Evolutionary conservation across 2,113 vertebrate species (phyloP).

Genomic region (Callionymus lyra): DNA sequence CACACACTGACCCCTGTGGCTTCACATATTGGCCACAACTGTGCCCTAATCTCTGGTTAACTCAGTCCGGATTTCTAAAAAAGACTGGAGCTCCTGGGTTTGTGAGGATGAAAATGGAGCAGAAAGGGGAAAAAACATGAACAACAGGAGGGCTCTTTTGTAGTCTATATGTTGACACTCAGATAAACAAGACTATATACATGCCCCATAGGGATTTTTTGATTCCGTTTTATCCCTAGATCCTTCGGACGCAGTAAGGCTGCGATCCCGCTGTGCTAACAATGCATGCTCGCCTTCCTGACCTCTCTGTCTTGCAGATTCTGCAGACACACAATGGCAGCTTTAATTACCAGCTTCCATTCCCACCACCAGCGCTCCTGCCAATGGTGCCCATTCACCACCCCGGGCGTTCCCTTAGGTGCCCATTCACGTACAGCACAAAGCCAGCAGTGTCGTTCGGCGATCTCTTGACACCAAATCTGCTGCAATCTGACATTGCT

Average conservation of each 20-base stretch:
- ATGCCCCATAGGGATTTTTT: conserved; percentile 28
- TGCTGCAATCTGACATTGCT: conserved; percentile 39
- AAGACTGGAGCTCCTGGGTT: conserved; percentile 2
- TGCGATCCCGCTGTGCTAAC: conserved; percentile 54
- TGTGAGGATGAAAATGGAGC: conserved; percentile 12
- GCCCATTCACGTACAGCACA: conserved; percentile 57
- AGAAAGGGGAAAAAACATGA: conserved; percentile 22
- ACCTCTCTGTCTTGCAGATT: conserved; percentile 64
- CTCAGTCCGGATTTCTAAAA: conserved; percentile 8
- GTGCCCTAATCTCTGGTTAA: conserved; percentile 18
- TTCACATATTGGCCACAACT: conserved; percentile 11
- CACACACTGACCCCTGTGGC: conserved; percentile 8
- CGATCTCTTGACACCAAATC: conserved; percentile 55
- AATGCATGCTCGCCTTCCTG: conserved; percentile 65
- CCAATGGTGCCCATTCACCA: conserved; percentile 63
- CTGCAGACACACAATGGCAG: conserved; percentile 62
- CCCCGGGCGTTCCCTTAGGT: conserved; percentile 51
- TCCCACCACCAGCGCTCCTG: conserved; percentile 61
- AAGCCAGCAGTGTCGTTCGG: conserved; percentile 55
- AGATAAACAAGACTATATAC: conserved; percentile 25
- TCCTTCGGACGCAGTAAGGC: conserved; percentile 30
- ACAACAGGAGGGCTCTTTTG: conserved; percentile 21
- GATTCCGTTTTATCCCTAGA: conserved; percentile 18
- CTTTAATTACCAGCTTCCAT: conserved; percentile 68
- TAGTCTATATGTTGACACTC: conserved; percentile 27